phyloP scores from a whole-genome alignment of 2,888 invertebrate genomes.

The Dasypolia templi region DNA sequence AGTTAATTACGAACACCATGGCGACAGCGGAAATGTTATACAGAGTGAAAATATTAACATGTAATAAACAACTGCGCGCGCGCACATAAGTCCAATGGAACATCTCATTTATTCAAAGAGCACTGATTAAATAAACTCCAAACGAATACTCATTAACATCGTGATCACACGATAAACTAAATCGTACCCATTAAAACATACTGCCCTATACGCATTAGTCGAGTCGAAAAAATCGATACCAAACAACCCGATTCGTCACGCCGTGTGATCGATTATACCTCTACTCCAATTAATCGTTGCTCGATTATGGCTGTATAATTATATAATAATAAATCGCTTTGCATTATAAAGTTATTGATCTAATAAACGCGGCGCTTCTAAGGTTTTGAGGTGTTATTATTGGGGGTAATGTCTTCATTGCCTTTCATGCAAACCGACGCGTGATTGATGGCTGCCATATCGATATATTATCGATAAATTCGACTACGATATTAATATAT shows the following conservation, averaged over 20 bases:
- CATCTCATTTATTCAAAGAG: conserved; percentile 77
- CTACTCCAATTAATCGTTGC: conserved; percentile 84
- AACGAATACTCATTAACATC: conserved; percentile 79
- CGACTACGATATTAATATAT: conserved; percentile 74
- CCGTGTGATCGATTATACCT: conserved; percentile 80
- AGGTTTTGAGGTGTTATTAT: conserved; percentile 80
- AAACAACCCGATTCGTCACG: conserved; percentile 79
- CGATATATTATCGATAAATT: conserved; percentile 78
- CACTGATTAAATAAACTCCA: conserved; percentile 76
- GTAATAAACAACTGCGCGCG: conserved; percentile 69
- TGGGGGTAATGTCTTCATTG: conserved; percentile 84
- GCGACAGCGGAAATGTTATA: conserved; percentile 66
- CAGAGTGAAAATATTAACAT: conserved; percentile 65
- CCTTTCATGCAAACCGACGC: conserved; percentile 73
- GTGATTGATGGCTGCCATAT: conserved; percentile 76
- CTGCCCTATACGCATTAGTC: conserved; percentile 71
- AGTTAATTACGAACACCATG: conserved; percentile 66
- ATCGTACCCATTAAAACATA: conserved; percentile 72
- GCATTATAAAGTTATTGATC: conserved; percentile 86
- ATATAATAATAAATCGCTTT: conserved; percentile 85
- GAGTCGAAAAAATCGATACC: conserved; percentile 67
- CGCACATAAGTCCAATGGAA: conserved; percentile 72
- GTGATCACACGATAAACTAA: conserved; percentile 83
- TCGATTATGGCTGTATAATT: conserved; percentile 81
- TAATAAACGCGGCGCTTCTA: conserved; percentile 83